Conservation (phyloP, 1,140 invertebrate genomes). For the Ditylenchus dipsaci region DNA sequence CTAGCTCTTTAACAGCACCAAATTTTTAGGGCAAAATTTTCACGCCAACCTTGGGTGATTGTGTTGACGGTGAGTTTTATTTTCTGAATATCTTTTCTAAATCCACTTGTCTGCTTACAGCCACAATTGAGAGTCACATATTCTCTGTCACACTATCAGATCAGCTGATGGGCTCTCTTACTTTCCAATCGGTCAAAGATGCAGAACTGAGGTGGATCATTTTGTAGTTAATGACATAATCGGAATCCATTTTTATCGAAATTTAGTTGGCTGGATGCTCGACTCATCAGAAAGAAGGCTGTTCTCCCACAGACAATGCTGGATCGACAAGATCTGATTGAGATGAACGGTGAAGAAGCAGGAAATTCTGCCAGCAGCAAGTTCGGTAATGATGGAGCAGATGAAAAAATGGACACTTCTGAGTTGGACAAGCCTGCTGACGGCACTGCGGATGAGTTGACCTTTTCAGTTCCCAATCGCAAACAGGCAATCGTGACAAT, state of each 20-base stretch:
- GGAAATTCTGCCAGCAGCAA: constrained; percentile 14
- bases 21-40: constrained; percentile 67
- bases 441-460: neutral
- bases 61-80: constrained; percentile 67
- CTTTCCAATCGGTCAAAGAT: constrained; percentile 62
- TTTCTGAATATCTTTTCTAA: no score
- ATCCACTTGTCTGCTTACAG: no score
- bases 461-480: constrained; percentile 11
- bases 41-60: constrained; percentile 75
- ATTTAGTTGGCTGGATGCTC: constrained; percentile 74
- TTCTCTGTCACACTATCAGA: constrained; percentile 73
- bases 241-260: neutral
- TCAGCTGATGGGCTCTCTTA: constrained; percentile 48
- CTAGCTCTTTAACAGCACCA: no score
- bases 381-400: neutral
- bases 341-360: constrained; percentile 13
- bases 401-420: constrained; percentile 8
- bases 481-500: constrained; percentile 10
- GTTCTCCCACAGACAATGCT: neutral
- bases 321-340: neutral
- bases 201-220: constrained; percentile 69
- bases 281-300: constrained; percentile 43
- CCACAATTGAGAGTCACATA: constrained; percentile 91
- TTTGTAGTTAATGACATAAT: neutral
- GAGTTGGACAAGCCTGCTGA: neutral